Evolutionary conservation across 2,797 vertebrate genomes (phyloP).

Genomic region (Perodicticus potto): DNA sequence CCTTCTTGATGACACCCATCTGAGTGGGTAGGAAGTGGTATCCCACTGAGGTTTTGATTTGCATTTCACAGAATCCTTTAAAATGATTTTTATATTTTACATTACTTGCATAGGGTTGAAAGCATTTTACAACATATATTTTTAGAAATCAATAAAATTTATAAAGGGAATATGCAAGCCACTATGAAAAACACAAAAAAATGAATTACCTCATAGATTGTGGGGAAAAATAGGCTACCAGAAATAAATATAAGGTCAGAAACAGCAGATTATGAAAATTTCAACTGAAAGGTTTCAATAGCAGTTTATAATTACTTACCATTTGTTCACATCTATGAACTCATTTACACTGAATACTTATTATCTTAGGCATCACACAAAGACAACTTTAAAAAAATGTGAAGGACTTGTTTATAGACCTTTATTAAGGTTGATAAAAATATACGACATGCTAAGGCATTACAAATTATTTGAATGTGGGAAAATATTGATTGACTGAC

Average conservation of each 20-base stretch:
- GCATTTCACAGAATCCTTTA: background rate
- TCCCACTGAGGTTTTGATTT: slow-evolving; percentile 13
- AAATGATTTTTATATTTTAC: background rate
- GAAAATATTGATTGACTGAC: background rate
- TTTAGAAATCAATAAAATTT: background rate
- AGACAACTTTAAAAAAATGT: slow-evolving; percentile 41
- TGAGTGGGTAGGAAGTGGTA: background rate
- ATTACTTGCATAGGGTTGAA: background rate
- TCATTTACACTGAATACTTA: slow-evolving; percentile 65
- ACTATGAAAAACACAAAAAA: background rate
- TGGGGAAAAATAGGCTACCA: background rate
- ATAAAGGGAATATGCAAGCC: background rate
- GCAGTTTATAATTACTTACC: slow-evolving; percentile 37
- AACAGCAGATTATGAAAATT: background rate
- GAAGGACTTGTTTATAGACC: background rate
- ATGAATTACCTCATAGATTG: background rate
- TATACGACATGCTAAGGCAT: background rate
- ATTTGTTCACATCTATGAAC: slow-evolving; percentile 2
- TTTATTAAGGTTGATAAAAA: slow-evolving; percentile 51
- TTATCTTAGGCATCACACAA: slow-evolving; percentile 28
- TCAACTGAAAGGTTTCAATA: slow-evolving; percentile 34
- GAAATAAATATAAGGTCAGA: slow-evolving; percentile 48
- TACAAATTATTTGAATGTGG: slow-evolving; percentile 40
- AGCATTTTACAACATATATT: slow-evolving; percentile 7
- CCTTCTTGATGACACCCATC: background rate